These are phyloP conservation scores for Tinea pellionella DNA, from an alignment of 2,888 invertebrate genomes.

Conservation along the genomic window DNA sequence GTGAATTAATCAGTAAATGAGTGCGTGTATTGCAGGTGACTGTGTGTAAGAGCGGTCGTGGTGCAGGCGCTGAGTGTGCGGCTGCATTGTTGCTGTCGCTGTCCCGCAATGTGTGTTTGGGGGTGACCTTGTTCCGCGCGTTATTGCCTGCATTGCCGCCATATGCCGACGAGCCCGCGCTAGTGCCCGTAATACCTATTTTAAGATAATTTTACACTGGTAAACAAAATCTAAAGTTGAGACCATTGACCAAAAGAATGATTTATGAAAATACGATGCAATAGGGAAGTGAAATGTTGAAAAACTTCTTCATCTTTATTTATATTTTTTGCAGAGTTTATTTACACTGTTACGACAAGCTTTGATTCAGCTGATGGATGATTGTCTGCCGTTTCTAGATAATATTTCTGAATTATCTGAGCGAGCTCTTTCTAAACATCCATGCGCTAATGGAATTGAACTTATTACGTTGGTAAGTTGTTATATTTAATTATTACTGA, in stretches of 20 bases:
- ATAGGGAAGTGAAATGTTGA: too few species aligned
- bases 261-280: too few species aligned
- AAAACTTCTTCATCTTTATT: too few species aligned
- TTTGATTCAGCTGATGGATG: slow-evolving; percentile 76
- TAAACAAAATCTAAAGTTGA: neutral
- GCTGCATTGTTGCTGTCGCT: slow-evolving; percentile 38
- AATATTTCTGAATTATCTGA: slow-evolving; percentile 77
- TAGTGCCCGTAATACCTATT: slow-evolving; percentile 32
- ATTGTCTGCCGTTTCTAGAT: slow-evolving; percentile 74
- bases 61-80: slow-evolving; percentile 34
- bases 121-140: slow-evolving; percentile 31
- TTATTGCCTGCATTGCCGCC: slow-evolving; percentile 40
- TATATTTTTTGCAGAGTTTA: slow-evolving; percentile 71
- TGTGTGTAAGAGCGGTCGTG: neutral
- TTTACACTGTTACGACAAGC: slow-evolving; percentile 81
- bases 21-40: neutral
- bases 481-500: too few species aligned
- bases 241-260: too few species aligned
- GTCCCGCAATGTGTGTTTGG: slow-evolving; percentile 30
- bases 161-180: slow-evolving; percentile 29
- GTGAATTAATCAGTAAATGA: neutral
- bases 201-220: neutral
- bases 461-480: slow-evolving; percentile 77
- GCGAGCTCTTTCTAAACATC: slow-evolving; percentile 74
- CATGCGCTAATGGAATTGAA: slow-evolving; percentile 77